phyloP scores from a whole-genome alignment of 2,888 invertebrate genomes.

The Muschampia plurimacula region DNA sequence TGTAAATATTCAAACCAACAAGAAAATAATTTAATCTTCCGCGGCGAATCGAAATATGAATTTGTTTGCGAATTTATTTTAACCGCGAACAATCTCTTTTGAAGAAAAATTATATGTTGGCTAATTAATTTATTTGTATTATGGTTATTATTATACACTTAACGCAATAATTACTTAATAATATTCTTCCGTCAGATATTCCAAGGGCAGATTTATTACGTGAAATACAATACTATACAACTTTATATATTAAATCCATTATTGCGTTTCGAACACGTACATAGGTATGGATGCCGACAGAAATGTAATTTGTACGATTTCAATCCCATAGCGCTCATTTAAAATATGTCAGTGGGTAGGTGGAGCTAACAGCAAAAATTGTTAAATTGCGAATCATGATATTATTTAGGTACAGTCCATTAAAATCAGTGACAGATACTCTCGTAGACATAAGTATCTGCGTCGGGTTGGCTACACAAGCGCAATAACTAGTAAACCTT shows the following conservation, averaged over 20 bases:
- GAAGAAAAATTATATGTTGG: constrained; percentile 18
- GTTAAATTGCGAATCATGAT: constrained; percentile 18
- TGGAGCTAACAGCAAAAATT: not conserved
- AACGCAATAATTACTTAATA: not conserved
- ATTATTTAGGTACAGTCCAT: constrained; percentile 29
- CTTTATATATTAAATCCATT: not conserved
- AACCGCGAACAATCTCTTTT: constrained; percentile 53
- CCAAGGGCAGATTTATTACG: no score
- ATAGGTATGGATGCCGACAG: no score
- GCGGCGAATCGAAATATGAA: constrained; percentile 75
- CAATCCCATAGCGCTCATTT: no score
- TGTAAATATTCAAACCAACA: constrained; percentile 59
- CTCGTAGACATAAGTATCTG: constrained; percentile 25
- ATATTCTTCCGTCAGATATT: not conserved
- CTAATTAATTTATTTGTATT: not conserved
- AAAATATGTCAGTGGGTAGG: no score
- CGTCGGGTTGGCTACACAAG: constrained; percentile 24
- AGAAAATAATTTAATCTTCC: constrained; percentile 79
- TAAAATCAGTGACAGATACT: constrained; percentile 36
- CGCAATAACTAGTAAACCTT: constrained; percentile 40
- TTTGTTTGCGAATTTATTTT: constrained; percentile 77
- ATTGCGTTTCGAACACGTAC: not conserved
- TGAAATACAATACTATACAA: not conserved
- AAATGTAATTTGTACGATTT: no score
- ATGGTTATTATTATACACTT: not conserved